A percentile compares a stretch with the other conserved stretches of the same genome.
These are phyloP conservation scores for Muscicapa striata DNA, from an alignment of 2,797 vertebrate genomes.

Conservation along the genomic window DNA sequence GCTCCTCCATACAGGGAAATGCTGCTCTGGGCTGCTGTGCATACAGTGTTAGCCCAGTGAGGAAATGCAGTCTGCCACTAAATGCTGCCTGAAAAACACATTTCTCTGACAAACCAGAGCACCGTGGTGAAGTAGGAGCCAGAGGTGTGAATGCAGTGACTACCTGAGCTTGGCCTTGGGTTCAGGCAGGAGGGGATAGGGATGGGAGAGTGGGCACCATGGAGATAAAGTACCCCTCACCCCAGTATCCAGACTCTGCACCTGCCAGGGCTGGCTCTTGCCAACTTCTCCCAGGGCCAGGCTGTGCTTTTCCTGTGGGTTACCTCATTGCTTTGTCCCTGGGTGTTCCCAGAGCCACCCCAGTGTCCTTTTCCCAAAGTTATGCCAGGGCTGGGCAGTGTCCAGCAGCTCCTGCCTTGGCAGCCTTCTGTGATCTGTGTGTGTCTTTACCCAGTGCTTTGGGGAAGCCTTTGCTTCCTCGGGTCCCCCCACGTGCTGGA, in stretches of 20 bases:
- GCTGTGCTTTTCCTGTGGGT: background rate
- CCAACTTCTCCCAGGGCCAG: background rate
- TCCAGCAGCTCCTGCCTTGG: background rate
- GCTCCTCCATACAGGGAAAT: fast-evolving
- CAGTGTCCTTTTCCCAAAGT: background rate
- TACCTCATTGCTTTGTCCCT: background rate
- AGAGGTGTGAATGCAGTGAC: background rate
- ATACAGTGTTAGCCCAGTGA: fast-evolving
- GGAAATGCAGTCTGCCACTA: background rate
- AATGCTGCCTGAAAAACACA: background rate
- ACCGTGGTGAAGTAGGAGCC: fast-evolving
- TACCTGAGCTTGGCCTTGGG: background rate
- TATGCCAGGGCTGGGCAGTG: background rate
- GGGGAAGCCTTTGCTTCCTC: constrained; percentile 26
- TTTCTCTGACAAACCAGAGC: background rate
- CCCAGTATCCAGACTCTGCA: background rate
- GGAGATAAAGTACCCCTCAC: background rate
- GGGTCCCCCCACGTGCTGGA: background rate
- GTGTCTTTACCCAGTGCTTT: background rate
- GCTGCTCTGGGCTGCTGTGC: fast-evolving
- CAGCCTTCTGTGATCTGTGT: background rate
- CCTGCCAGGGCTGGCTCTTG: background rate
- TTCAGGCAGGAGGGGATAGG: background rate
- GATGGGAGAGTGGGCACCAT: background rate
- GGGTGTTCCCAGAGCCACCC: background rate